A percentile compares a stretch with the other conserved stretches of the same genome.
Evolutionary conservation across 2,797 vertebrate genomes (phyloP).

Genomic region (Jordanella pulchra): DNA sequence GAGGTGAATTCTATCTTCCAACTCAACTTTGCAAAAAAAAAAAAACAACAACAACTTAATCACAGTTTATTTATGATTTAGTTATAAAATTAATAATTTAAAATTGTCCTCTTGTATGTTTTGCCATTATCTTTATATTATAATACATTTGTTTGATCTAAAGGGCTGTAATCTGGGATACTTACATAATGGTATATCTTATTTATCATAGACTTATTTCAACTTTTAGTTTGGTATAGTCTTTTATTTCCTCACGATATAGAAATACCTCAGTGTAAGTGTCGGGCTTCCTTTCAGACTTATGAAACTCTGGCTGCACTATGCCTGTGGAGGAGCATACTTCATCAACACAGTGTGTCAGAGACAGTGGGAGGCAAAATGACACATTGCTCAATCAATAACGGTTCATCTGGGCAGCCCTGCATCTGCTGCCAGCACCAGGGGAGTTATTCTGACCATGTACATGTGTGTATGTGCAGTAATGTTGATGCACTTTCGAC

Average conservation of each 20-base stretch:
- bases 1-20: too few species aligned
- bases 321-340: slow-evolving; percentile 24
- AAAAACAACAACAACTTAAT: too few species aligned
- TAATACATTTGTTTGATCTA: neutral
- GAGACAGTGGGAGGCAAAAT: slow-evolving; percentile 59
- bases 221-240: neutral
- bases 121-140: neutral
- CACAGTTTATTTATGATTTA: neutral
- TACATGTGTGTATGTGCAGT: slow-evolving; percentile 19
- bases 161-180: neutral
- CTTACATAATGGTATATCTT: too few species aligned
- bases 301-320: slow-evolving; percentile 24
- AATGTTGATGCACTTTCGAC: slow-evolving; percentile 18
- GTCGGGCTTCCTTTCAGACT: slow-evolving; percentile 4
- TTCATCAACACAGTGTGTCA: slow-evolving; percentile 62
- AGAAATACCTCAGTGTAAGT: slow-evolving; percentile 9
- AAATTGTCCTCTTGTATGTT: neutral
- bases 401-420: slow-evolving; percentile 61
- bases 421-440: slow-evolving; percentile 56
- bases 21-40: too few species aligned
- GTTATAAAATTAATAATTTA: neutral
- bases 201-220: neutral
- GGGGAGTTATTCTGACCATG: slow-evolving; percentile 30
- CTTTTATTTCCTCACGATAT: neutral
- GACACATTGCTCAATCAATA: slow-evolving; percentile 66